Evolutionary conservation across 2,888 invertebrate species (phyloP).

Genomic region (Liodrosophila aerea): DNA sequence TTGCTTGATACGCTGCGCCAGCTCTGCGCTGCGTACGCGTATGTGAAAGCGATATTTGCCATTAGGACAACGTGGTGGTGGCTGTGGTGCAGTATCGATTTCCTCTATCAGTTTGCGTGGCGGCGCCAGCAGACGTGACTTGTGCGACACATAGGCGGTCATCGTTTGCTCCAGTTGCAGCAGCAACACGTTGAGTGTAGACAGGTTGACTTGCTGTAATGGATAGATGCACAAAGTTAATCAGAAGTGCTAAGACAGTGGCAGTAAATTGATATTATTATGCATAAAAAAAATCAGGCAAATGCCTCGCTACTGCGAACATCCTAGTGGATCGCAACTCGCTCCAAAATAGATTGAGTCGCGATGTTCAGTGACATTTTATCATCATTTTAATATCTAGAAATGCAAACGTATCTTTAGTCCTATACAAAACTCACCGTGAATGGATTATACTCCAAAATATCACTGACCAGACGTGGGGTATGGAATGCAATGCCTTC

Average conservation of each 20-base stretch:
- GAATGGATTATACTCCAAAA: constrained; percentile 89
- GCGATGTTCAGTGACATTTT: constrained; percentile 80
- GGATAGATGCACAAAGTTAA: constrained; percentile 1
- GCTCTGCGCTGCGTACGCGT: constrained; percentile 81
- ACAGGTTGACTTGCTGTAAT: constrained; percentile 86
- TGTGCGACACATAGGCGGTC: constrained; percentile 92
- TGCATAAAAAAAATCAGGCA: constrained; percentile 75
- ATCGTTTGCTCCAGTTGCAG: constrained; percentile 87
- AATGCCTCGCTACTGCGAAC: constrained; percentile 82
- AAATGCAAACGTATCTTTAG: too few species aligned
- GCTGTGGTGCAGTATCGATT: constrained; percentile 85
- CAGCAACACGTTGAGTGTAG: constrained; percentile 86
- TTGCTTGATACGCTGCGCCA: constrained; percentile 78
- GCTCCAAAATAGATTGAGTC: constrained; percentile 80
- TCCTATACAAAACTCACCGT: constrained; percentile 84
- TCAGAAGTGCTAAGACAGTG: neutral
- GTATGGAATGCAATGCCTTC: constrained; percentile 88
- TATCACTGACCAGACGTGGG: constrained; percentile 88
- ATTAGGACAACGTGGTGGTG: constrained; percentile 86
- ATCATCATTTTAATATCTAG: constrained; percentile 73
- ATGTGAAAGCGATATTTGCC: constrained; percentile 87
- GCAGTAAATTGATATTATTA: neutral
- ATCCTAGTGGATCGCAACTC: constrained; percentile 73
- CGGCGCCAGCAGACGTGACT: constrained; percentile 89
- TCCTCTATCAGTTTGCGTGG: constrained; percentile 88